Evolutionary conservation across 2,113 vertebrate species (phyloP).

Genomic region (Gasterosteus nipponicus): DNA sequence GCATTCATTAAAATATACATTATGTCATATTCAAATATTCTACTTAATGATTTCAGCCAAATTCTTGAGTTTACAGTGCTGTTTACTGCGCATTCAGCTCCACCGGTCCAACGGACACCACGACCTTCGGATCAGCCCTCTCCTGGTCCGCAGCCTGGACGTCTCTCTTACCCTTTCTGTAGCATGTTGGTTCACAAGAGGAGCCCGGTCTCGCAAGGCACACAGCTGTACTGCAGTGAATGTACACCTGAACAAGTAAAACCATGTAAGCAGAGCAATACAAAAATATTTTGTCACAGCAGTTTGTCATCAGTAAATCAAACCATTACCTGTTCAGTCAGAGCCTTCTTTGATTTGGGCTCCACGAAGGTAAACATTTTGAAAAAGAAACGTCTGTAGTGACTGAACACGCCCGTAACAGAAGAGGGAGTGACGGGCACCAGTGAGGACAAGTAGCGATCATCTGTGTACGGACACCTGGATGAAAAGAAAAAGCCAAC

Average conservation of each 20-base stretch:
- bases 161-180: constrained; percentile 56
- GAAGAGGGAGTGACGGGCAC: constrained; percentile 23
- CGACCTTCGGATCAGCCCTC: constrained; percentile 18
- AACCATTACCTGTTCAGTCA: constrained; percentile 42
- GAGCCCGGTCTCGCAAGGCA: constrained; percentile 8
- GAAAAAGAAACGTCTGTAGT: constrained; percentile 62
- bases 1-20: neutral
- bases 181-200: constrained; percentile 59
- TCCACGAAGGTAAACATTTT: constrained; percentile 70
- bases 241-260: constrained; percentile 56
- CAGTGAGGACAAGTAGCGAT: constrained; percentile 55
- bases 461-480: constrained; percentile 64
- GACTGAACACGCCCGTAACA: constrained; percentile 32
- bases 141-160: neutral
- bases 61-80: neutral
- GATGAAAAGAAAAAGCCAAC: neutral
- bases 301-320: neutral
- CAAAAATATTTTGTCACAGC: neutral
- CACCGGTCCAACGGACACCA: constrained; percentile 60
- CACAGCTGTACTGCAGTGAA: constrained; percentile 71
- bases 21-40: constrained; percentile 10
- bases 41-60: neutral
- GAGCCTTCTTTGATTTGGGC: neutral
- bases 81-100: constrained; percentile 16
- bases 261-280: constrained; percentile 3